These are phyloP conservation scores for Agrotis clavis DNA, from an alignment of 2,888 invertebrate genomes.

Conservation along the genomic window DNA sequence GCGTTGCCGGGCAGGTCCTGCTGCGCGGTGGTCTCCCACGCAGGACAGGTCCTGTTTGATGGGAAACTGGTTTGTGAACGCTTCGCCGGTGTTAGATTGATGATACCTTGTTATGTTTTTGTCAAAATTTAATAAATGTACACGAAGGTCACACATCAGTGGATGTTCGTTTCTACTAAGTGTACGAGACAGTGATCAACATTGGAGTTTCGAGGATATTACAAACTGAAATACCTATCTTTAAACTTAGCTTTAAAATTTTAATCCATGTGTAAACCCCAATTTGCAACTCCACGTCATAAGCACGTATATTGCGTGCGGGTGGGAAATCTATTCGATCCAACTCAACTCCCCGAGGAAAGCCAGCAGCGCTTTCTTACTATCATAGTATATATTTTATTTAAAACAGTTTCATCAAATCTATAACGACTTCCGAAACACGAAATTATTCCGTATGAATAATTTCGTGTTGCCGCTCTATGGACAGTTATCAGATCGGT, in stretches of 20 bases:
- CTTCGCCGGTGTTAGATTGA: not conserved
- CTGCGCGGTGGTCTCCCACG: not conserved
- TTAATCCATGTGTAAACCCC: too few species aligned
- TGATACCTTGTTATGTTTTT: conserved; percentile 8
- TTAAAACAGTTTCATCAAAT: not conserved
- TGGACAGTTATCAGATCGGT: not conserved
- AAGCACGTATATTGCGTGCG: too few species aligned
- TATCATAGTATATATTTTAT: too few species aligned
- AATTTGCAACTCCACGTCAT: too few species aligned
- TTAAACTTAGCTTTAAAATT: not conserved
- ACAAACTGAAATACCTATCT: too few species aligned
- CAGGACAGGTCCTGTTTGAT: conserved; percentile 11
- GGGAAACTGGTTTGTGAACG: conserved; percentile 22
- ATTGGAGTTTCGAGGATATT: not conserved
- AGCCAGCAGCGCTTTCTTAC: too few species aligned
- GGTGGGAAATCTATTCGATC: too few species aligned
- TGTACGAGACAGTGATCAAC: too few species aligned
- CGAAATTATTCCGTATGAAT: too few species aligned
- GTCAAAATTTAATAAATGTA: conserved; percentile 6
- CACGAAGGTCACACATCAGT: not conserved
- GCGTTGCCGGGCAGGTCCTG: not conserved
- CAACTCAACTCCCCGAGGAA: too few species aligned
- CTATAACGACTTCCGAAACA: too few species aligned
- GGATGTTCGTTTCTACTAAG: not conserved
- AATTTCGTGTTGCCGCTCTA: too few species aligned